phyloP scores from a whole-genome alignment of 2,888 invertebrate genomes.

The Philhelius pedissequus region DNA sequence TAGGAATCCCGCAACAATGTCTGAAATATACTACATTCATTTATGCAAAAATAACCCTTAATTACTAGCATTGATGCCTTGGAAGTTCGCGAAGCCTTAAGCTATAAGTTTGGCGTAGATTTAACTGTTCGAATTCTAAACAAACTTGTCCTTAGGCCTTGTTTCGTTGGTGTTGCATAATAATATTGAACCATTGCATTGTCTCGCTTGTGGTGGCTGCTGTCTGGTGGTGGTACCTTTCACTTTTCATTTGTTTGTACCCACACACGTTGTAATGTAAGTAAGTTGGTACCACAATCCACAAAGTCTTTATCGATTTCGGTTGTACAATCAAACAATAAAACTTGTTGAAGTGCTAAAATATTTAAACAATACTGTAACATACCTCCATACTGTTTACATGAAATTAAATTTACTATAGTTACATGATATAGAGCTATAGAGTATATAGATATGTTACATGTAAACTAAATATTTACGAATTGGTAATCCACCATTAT shows the following conservation, averaged over 20 bases:
- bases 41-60: background rate
- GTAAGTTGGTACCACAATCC: background rate
- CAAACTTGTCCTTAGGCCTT: constrained; percentile 54
- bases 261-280: constrained; percentile 29
- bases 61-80: constrained; percentile 8
- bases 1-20: constrained; percentile 1
- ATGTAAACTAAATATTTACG: background rate
- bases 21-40: background rate
- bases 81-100: constrained; percentile 9
- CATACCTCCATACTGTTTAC: background rate
- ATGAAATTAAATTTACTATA: background rate
- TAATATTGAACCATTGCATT: constrained; percentile 42
- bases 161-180: constrained; percentile 34
- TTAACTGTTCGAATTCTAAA: constrained; percentile 38
- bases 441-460: background rate
- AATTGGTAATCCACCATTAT: background rate
- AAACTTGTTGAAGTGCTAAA: background rate
- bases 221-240: constrained; percentile 30
- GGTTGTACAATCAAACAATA: background rate
- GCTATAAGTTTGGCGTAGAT: constrained; percentile 19
- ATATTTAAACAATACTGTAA: background rate
- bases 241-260: constrained; percentile 47
- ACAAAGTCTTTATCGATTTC: background rate
- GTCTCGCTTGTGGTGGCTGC: background rate
- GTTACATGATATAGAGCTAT: background rate